Evolutionary conservation across 2,113 vertebrate genomes (phyloP).

Genomic region (Gavialis gangeticus): DNA sequence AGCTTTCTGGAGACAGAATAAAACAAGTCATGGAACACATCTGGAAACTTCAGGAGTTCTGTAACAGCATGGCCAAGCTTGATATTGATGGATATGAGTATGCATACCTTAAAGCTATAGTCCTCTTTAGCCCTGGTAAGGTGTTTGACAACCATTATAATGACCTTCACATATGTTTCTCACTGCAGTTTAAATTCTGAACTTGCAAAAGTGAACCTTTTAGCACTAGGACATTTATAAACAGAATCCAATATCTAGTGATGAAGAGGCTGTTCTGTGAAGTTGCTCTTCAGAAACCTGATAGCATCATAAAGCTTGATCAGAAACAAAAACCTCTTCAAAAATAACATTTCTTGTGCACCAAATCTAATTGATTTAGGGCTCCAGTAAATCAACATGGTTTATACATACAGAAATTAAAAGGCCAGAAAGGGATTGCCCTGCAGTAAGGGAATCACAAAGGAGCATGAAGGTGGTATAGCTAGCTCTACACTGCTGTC

Average conservation of each 20-base stretch:
- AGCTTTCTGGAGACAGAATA: slow-evolving; percentile 93
- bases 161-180: background rate
- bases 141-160: slow-evolving; percentile 39
- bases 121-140: slow-evolving; percentile 97
- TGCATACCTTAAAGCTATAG: slow-evolving; percentile 97
- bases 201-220: background rate
- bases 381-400: background rate
- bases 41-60: slow-evolving; percentile 99
- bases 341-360: slow-evolving; percentile 1
- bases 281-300: background rate
- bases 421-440: background rate
- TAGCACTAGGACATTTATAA: background rate
- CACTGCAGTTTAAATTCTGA: background rate
- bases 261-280: background rate
- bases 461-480: background rate
- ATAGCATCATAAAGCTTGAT: background rate
- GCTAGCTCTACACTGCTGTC: background rate
- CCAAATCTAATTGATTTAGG: background rate
- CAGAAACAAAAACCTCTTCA: background rate
- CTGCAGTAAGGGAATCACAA: background rate
- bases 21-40: slow-evolving; percentile 99
- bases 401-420: background rate
- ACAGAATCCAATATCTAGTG: background rate
- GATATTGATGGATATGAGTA: slow-evolving; percentile 97
- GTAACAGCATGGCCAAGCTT: slow-evolving; percentile 96